Evolutionary conservation across 2,113 vertebrate genomes (phyloP).

Genomic region (Plotosus lineatus): DNA sequence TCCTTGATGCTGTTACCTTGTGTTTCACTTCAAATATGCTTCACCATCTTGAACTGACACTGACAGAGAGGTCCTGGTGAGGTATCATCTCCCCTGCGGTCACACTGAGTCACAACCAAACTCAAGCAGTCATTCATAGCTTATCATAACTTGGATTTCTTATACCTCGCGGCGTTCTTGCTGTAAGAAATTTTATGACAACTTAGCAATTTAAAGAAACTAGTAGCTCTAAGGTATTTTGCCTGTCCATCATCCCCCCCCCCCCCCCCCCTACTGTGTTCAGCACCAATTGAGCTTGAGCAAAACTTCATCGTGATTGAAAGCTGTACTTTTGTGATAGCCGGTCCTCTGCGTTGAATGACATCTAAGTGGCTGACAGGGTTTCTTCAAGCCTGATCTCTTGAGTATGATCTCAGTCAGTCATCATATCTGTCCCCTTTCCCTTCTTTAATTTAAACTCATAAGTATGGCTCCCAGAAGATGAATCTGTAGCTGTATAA

Average conservation of each 20-base stretch:
- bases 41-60: not conserved
- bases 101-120: not conserved
- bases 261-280: too few species aligned
- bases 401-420: not conserved
- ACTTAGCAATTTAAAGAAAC: not conserved
- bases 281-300: not conserved
- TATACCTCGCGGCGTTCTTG: not conserved
- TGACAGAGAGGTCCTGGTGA: not conserved
- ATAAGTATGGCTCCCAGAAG: not conserved
- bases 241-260: too few species aligned
- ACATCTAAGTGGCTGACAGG: not conserved
- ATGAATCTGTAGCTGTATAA: constrained; percentile 9
- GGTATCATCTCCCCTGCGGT: not conserved
- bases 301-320: not conserved
- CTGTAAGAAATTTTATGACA: constrained; percentile 4
- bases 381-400: constrained; percentile 12
- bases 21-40: not conserved
- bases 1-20: constrained; percentile 1
- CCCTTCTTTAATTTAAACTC: constrained; percentile 16
- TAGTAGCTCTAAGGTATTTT: not conserved
- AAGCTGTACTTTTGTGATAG: not conserved
- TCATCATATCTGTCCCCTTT: constrained; percentile 13
- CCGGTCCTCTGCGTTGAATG: not conserved
- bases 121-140: not conserved
- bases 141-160: not conserved